Evolutionary conservation across 2,797 vertebrate genomes (phyloP).

Genomic region (Trichosurus vulpecula): DNA sequence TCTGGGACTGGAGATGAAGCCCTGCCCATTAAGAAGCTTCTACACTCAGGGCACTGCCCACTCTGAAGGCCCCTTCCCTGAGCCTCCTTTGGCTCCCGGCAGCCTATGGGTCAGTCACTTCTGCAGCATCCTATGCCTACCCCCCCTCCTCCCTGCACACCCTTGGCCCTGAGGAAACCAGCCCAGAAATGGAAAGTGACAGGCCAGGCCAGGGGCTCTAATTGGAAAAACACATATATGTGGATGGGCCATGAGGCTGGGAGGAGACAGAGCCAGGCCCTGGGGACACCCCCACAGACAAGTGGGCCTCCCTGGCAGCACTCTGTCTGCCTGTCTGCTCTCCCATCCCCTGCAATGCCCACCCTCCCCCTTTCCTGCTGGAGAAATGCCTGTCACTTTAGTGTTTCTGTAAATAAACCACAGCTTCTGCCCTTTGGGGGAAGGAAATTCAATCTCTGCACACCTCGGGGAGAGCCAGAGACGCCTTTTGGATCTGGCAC

Average conservation of each 20-base stretch:
- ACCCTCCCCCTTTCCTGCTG: neutral
- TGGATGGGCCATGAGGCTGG: neutral
- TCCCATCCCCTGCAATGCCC: neutral
- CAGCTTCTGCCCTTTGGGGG: neutral
- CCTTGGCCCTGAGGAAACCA: neutral
- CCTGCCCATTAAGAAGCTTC: neutral
- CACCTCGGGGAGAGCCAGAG: neutral
- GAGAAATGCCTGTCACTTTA: neutral
- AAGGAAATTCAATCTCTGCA: constrained; percentile 2
- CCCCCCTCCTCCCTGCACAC: neutral
- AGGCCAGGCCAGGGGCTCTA: neutral
- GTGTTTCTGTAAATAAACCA: constrained; percentile 1
- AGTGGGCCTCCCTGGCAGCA: neutral
- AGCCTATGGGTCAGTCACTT: neutral
- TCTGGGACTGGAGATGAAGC: neutral
- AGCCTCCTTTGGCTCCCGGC: neutral
- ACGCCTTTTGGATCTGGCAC: neutral
- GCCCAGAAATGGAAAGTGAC: neutral
- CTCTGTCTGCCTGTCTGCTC: neutral
- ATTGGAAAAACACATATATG: neutral
- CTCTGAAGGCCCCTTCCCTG: neutral
- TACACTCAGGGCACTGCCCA: neutral
- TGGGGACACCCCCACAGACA: neutral
- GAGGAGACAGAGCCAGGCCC: neutral
- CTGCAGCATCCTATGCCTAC: neutral